phyloP scores from a whole-genome alignment of 2,797 vertebrate species.

The Austrolebias charrua region DNA sequence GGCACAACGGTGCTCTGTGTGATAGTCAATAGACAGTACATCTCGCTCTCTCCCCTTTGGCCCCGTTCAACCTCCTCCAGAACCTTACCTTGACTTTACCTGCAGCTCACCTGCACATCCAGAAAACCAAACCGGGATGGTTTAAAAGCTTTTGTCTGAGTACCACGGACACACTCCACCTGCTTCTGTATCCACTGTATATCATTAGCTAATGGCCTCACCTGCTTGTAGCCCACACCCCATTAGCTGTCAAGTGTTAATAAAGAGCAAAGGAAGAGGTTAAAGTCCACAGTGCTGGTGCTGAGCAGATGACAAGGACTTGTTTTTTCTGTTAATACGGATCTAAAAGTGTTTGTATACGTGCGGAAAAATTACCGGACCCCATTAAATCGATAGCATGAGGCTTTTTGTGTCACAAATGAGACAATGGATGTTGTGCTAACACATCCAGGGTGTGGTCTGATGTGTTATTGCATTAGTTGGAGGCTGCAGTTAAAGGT shows the following conservation, averaged over 20 bases:
- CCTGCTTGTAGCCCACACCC: constrained; percentile 58
- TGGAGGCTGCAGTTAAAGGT: constrained; percentile 66
- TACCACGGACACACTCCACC: constrained; percentile 7
- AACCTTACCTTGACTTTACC: constrained; percentile 57
- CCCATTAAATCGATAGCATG: constrained; percentile 50
- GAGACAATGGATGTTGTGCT: constrained; percentile 36
- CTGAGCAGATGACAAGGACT: constrained; percentile 54
- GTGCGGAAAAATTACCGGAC: constrained; percentile 27
- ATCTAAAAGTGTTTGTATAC: constrained; percentile 31
- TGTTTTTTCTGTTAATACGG: constrained; percentile 65
- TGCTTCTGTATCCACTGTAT: constrained; percentile 24
- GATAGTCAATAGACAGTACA: constrained; percentile 77
- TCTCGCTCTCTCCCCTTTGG: constrained; percentile 59
- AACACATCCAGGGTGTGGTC: constrained; percentile 56
- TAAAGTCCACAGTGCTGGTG: constrained; percentile 68
- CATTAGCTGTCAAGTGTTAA: constrained; percentile 64
- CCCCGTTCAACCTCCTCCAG: constrained; percentile 45
- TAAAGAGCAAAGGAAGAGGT: constrained; percentile 67
- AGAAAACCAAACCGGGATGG: constrained; percentile 21
- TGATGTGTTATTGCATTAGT: constrained; percentile 58
- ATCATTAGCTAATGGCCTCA: constrained; percentile 53
- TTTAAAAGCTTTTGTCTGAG: constrained; percentile 24
- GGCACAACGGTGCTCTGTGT: constrained; percentile 85
- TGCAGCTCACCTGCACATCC: constrained; percentile 60
- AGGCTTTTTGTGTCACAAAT: constrained; percentile 45